These are phyloP conservation scores for Cyprinodon brontotheroides DNA, from an alignment of 2,113 vertebrate species.

Conservation along the genomic window DNA sequence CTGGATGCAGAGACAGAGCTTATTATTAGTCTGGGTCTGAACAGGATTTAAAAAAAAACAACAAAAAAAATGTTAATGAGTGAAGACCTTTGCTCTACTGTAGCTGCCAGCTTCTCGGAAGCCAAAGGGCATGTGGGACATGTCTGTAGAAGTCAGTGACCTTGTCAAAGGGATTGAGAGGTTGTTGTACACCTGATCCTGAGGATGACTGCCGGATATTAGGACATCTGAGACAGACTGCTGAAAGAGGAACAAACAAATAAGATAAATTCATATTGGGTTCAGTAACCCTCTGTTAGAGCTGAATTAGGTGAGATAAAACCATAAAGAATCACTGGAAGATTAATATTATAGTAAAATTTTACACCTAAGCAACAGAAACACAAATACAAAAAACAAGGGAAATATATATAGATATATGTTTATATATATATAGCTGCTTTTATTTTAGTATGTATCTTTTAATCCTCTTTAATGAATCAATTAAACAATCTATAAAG, in stretches of 20 bases:
- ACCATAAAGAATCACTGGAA: background rate
- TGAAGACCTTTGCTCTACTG: constrained; percentile 63
- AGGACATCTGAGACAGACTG: constrained; percentile 65
- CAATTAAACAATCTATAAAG: background rate
- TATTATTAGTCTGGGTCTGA: background rate
- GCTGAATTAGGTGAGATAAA: background rate
- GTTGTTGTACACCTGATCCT: constrained; percentile 43
- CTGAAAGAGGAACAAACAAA: background rate
- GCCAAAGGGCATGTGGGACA: constrained; percentile 34
- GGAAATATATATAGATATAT: background rate
- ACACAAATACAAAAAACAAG: background rate
- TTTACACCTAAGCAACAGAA: background rate
- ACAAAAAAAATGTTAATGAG: background rate
- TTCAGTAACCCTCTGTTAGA: background rate
- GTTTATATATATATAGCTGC: background rate
- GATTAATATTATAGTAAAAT: background rate
- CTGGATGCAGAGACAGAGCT: constrained; percentile 45
- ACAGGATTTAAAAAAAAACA: background rate
- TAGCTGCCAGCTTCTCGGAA: constrained; percentile 39
- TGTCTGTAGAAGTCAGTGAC: constrained; percentile 8
- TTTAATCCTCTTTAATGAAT: background rate
- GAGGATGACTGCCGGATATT: constrained; percentile 49
- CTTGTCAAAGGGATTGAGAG: constrained; percentile 33
- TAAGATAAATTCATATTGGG: background rate
- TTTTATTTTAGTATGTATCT: background rate